Conservation (phyloP, 2,888 invertebrate species). For the Tachystola acroxantha region DNA sequence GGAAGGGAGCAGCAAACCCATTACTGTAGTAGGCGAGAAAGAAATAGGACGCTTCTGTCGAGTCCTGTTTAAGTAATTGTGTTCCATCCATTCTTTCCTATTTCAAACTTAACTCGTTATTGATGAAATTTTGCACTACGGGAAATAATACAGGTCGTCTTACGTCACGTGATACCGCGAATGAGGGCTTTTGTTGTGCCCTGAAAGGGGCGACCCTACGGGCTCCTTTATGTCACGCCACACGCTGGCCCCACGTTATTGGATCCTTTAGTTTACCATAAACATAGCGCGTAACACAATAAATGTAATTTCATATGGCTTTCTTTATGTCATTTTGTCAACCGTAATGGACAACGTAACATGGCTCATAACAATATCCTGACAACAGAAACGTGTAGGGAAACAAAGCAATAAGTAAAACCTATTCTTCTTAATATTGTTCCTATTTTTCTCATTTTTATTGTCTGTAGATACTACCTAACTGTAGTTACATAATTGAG, state of each 20-base stretch:
- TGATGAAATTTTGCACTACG: slow-evolving; percentile 31
- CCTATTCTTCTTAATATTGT: too few species aligned
- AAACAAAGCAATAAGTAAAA: too few species aligned
- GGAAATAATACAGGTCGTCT: slow-evolving; percentile 10
- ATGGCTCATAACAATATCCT: too few species aligned
- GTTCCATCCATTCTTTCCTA: slow-evolving; percentile 60
- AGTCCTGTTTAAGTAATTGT: slow-evolving; percentile 72
- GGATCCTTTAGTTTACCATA: slow-evolving; percentile 14
- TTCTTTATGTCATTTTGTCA: not conserved
- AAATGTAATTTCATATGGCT: slow-evolving; percentile 8
- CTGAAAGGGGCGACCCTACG: slow-evolving; percentile 4
- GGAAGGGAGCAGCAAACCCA: slow-evolving; percentile 55
- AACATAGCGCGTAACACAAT: slow-evolving; percentile 8
- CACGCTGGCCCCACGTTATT: slow-evolving; percentile 12
- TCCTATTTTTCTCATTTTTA: too few species aligned
- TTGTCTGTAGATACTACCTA: too few species aligned
- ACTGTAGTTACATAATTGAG: too few species aligned
- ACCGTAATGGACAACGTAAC: not conserved
- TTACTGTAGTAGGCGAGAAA: slow-evolving; percentile 70
- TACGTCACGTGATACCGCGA: slow-evolving; percentile 1
- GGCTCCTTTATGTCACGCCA: slow-evolving; percentile 11
- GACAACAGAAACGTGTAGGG: too few species aligned
- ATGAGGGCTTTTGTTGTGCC: slow-evolving; percentile 1
- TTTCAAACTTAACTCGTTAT: slow-evolving; percentile 43
- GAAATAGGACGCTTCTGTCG: slow-evolving; percentile 70